A percentile compares a stretch with the other conserved stretches of the same genome.
These are phyloP conservation scores for Eulithis prunata DNA, from an alignment of 2,888 invertebrate species.

Conservation along the genomic window DNA sequence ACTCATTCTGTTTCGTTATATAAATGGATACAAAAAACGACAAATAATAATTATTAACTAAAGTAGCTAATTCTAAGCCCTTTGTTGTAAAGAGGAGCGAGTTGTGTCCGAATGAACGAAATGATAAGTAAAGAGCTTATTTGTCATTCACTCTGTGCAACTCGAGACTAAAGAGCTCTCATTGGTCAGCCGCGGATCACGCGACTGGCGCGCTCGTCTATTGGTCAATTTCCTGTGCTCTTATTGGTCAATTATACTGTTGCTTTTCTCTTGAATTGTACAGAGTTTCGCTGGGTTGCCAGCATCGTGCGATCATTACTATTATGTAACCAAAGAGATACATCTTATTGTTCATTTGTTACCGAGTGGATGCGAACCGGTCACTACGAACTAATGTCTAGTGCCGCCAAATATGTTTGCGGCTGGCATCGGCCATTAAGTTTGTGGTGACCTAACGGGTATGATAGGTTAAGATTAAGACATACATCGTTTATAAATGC, in stretches of 20 bases:
- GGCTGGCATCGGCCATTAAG: conserved; percentile 1
- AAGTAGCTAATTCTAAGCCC: conserved; percentile 42
- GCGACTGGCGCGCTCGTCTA: conserved; percentile 1
- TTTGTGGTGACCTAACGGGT: conserved; percentile 3
- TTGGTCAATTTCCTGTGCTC: conserved; percentile 25
- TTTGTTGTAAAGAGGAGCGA: conserved; percentile 28
- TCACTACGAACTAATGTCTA: not conserved
- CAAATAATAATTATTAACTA: conserved; percentile 45
- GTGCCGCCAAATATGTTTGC: not conserved
- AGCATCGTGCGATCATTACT: conserved; percentile 12
- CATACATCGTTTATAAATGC: conserved; percentile 18
- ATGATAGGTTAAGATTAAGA: conserved; percentile 9
- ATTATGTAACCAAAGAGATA: conserved; percentile 29
- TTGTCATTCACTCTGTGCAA: conserved; percentile 27
- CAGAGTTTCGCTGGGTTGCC: conserved; percentile 9
- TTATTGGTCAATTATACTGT: conserved; percentile 25
- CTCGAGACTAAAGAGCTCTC: conserved; percentile 1
- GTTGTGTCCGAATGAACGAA: conserved; percentile 25
- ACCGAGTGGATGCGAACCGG: conserved; percentile 10
- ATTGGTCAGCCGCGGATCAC: conserved; percentile 14
- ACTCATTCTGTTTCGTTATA: conserved; percentile 30
- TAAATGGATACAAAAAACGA: conserved; percentile 43
- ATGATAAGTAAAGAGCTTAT: conserved; percentile 31
- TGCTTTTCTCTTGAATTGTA: conserved; percentile 15
- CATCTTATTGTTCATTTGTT: conserved; percentile 23